Evolutionary conservation across 2,888 invertebrate species (phyloP), one percentile per base, ranked within the genome.

Genomic region (Agrotis exclamationis): DNA sequence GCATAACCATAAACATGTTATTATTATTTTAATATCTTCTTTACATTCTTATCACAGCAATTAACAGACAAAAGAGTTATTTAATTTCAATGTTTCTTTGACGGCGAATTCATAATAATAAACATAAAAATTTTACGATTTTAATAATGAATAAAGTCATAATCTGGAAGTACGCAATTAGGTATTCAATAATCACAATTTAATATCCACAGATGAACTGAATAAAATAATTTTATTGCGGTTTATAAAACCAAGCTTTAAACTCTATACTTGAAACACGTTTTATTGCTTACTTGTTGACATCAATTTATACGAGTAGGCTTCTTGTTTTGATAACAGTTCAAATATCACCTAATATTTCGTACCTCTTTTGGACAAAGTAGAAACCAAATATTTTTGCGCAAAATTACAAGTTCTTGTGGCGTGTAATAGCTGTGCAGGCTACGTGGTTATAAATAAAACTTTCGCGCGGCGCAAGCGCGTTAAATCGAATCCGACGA

Each of bases 401-500:
- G 33, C 68, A 78, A 84, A 82, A 76, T 80, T 76, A 73, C 80
- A 70, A 68, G 70, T 67, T 59, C 70, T 82, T 86, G 88, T 88
- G 83, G 86, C 86, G 86, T 83, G 86, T 91, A 93, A 93, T 93
- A 90, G 89, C 82, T 82, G 89, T 88, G 86, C 85, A 86, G 80
- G 84, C 84, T 88, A 89, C 83, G 89, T 78, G 78, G 90, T 91
- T 95, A 95, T 94, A 95, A 95, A 96, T 96, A 96, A 95, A 94
- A 94, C 91, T 93, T 94, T 93, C 92, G 87, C 88, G 90, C 93
- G 86, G 88, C 88, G 92, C 92, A 93, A 94, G 92, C 94, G 93
- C 95, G 95, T 94, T 95, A 95, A 95, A 95, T 94, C 95, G 96
- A 93, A 94, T 92, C 93, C 93, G 90, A 90, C 92, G 92, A 92